These are phyloP conservation scores for Struthio camelus DNA, from an alignment of 2,113 vertebrate genomes.

Conservation along the genomic window DNA sequence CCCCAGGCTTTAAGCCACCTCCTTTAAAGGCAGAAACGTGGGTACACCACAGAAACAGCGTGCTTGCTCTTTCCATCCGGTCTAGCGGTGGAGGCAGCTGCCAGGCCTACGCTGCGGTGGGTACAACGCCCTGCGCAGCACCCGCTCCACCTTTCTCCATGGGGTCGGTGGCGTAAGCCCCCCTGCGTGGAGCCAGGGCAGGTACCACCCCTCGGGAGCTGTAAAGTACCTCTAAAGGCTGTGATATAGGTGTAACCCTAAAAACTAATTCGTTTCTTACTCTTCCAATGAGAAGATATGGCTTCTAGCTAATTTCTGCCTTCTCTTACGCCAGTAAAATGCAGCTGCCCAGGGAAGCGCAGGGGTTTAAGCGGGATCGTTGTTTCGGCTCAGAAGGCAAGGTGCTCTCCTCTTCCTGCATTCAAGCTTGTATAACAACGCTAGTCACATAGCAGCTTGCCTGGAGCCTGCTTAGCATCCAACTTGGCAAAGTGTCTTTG, in stretches of 20 bases:
- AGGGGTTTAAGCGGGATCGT: neutral
- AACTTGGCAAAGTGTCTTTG: neutral
- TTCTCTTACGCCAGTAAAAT: no score
- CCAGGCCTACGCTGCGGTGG: neutral
- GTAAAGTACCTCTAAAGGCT: no score
- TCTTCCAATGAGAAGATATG: no score
- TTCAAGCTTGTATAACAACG: neutral
- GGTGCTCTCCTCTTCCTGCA: neutral
- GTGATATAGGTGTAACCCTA: no score
- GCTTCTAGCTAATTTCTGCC: no score
- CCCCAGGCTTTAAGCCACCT: neutral
- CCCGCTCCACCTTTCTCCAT: no score
- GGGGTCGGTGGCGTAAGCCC: no score
- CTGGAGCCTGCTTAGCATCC: neutral
- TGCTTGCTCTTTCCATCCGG: neutral
- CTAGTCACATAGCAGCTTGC: neutral
- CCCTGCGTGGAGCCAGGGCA: no score
- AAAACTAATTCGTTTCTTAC: no score
- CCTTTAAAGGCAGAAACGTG: neutral
- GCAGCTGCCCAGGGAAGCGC: neutral
- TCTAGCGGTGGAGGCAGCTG: neutral
- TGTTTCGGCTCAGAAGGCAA: neutral
- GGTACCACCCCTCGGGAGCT: no score
- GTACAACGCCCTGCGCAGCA: neutral
- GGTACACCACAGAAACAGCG: neutral